Evolutionary conservation across 1,140 invertebrate genomes (phyloP).

Genomic region (Charaxes varanes): DNA sequence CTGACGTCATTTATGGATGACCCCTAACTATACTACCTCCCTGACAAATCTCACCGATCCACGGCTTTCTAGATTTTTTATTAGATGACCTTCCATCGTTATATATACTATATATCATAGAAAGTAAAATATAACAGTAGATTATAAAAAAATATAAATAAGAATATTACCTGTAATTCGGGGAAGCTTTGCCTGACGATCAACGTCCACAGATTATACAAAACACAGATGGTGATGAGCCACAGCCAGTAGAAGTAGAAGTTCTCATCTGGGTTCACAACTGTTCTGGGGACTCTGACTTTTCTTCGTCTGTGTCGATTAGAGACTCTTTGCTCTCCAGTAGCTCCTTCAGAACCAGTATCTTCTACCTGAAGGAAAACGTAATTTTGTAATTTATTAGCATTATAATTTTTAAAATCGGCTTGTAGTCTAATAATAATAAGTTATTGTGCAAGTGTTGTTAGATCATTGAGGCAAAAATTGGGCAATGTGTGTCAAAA

Average conservation of each 20-base stretch:
- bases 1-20: too few relatives aligned
- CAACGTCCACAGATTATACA: slow-evolving; percentile 96
- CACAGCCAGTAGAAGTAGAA: slow-evolving; percentile 97
- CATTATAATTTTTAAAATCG: not conserved
- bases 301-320: slow-evolving; percentile 78
- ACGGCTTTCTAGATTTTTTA: too few relatives aligned
- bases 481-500: too few relatives aligned
- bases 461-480: too few relatives aligned
- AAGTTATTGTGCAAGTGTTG: too few relatives aligned
- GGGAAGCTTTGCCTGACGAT: slow-evolving; percentile 96
- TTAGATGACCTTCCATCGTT: too few relatives aligned
- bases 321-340: slow-evolving; percentile 73
- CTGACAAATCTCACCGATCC: too few relatives aligned
- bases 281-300: slow-evolving; percentile 83
- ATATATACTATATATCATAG: too few relatives aligned
- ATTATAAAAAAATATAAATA: not conserved
- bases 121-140: too few relatives aligned
- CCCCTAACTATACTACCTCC: too few relatives aligned
- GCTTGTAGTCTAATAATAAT: too few relatives aligned
- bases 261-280: slow-evolving; percentile 96
- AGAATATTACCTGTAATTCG: slow-evolving; percentile 81
- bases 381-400: not conserved
- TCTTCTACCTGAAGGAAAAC: slow-evolving; percentile 73
- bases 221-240: slow-evolving; percentile 89
- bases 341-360: slow-evolving; percentile 80